Evolutionary conservation across 2,888 invertebrate species (phyloP).

Genomic region (Erynnis tages): DNA sequence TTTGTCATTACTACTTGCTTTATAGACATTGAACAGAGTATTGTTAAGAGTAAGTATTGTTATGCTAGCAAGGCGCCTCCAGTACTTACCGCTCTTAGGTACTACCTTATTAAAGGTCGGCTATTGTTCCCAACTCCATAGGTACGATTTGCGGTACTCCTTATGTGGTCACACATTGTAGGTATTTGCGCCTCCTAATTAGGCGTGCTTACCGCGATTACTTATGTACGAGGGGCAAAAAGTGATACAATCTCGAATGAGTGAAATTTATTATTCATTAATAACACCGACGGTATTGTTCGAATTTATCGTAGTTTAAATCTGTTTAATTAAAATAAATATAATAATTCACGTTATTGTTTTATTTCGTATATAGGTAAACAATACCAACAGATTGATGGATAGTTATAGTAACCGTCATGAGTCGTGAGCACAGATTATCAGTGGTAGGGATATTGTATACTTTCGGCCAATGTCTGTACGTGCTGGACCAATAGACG

Average conservation of each 20-base stretch:
- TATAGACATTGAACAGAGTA: no score
- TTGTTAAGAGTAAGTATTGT: no score
- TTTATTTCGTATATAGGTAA: no score
- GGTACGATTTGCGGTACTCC: slow-evolving; percentile 53
- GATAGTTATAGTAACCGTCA: no score
- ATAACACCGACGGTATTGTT: not conserved
- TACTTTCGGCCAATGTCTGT: no score
- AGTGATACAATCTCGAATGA: slow-evolving; percentile 16
- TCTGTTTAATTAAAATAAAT: no score
- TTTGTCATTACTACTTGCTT: no score
- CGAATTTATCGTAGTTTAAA: not conserved
- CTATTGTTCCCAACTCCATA: slow-evolving; percentile 53
- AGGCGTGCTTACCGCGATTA: slow-evolving; percentile 43
- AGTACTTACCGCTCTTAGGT: slow-evolving; percentile 20
- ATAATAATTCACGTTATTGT: no score
- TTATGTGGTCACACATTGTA: slow-evolving; percentile 52
- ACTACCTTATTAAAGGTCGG: slow-evolving; percentile 50
- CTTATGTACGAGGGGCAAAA: slow-evolving; percentile 20
- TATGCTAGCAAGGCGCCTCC: slow-evolving; percentile 2
- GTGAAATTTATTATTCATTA: slow-evolving; percentile 18
- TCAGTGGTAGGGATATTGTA: no score
- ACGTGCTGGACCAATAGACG: no score
- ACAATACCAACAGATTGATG: no score
- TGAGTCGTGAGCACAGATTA: no score
- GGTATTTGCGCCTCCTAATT: slow-evolving; percentile 59